phyloP scores from a whole-genome alignment of 2,888 invertebrate species.

The Hypomecis atomaria region DNA sequence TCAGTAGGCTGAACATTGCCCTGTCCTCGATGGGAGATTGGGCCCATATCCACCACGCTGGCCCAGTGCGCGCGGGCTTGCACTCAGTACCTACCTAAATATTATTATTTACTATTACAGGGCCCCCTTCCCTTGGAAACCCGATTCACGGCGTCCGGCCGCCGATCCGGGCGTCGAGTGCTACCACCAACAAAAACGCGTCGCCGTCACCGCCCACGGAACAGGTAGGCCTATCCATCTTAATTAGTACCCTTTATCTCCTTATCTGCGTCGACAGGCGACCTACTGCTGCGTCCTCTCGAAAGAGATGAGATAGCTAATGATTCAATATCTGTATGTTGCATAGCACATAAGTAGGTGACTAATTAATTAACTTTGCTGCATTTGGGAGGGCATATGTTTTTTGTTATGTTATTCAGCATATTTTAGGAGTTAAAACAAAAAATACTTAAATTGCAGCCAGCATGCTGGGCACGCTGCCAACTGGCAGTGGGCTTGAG shows the following conservation, averaged over 20 bases:
- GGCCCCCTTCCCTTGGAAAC: slow-evolving; percentile 79
- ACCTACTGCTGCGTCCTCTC: slow-evolving; percentile 36
- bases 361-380: background rate
- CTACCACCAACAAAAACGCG: slow-evolving; percentile 64
- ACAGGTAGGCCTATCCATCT: slow-evolving; percentile 67
- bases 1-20: too few species aligned
- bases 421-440: too few species aligned
- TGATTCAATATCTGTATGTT: slow-evolving; percentile 9
- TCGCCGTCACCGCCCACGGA: slow-evolving; percentile 65
- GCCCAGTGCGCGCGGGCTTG: too few species aligned
- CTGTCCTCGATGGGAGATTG: too few species aligned
- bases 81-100: too few species aligned
- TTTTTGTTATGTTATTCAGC: background rate
- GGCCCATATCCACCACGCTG: too few species aligned
- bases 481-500: too few species aligned
- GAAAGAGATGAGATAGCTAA: slow-evolving; percentile 29
- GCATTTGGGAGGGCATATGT: too few species aligned
- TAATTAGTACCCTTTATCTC: slow-evolving; percentile 59
- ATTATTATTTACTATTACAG: slow-evolving; percentile 59
- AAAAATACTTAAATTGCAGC: too few species aligned
- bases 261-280: slow-evolving; percentile 47
- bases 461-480: too few species aligned
- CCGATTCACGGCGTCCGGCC: slow-evolving; percentile 87
- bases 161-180: slow-evolving; percentile 62
- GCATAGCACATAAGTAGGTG: slow-evolving; percentile 16